phyloP scores from a whole-genome alignment of 1,140 invertebrate genomes.

The Drosophila obscura region DNA sequence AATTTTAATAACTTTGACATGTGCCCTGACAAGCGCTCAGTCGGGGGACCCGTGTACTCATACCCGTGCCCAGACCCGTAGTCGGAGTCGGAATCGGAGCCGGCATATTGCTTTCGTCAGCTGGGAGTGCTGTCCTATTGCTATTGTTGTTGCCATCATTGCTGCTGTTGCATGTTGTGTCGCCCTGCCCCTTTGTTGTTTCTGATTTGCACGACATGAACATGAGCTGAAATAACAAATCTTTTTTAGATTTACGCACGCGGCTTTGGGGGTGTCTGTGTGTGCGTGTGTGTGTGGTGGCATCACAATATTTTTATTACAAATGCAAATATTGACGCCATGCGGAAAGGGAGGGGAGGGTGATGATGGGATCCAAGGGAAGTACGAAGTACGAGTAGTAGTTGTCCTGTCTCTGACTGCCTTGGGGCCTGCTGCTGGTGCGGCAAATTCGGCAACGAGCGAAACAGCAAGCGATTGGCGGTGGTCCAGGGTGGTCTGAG shows the following conservation, averaged over 20 bases:
- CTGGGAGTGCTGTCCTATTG: slow-evolving; percentile 19
- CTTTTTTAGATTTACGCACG: slow-evolving; percentile 79
- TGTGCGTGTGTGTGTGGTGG: slow-evolving; percentile 14
- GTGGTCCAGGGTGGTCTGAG: neutral
- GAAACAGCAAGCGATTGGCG: neutral
- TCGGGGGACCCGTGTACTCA: neutral
- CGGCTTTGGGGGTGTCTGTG: slow-evolving; percentile 45
- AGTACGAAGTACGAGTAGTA: slow-evolving; percentile 2
- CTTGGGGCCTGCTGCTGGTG: slow-evolving; percentile 18
- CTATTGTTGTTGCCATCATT: slow-evolving; percentile 27
- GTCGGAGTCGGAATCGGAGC: neutral
- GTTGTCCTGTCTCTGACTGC: slow-evolving; percentile 32
- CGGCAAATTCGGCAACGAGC: slow-evolving; percentile 40
- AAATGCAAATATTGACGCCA: slow-evolving; percentile 81
- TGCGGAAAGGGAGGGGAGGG: slow-evolving; percentile 10
- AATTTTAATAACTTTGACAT: slow-evolving; percentile 79
- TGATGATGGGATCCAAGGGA: too few relatives aligned
- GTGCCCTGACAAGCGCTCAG: slow-evolving; percentile 34
- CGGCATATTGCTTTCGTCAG: slow-evolving; percentile 59
- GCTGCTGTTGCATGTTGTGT: slow-evolving; percentile 24
- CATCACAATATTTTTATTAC: slow-evolving; percentile 83
- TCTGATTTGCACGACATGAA: slow-evolving; percentile 58
- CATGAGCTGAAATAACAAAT: slow-evolving; percentile 73
- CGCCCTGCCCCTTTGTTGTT: slow-evolving; percentile 25
- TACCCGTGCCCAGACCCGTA: neutral